Percentiles rank a stretch among this genome's conserved stretches.
Evolutionary conservation across 2,797 vertebrate species (phyloP).

Genomic region (Austrolebias charrua): DNA sequence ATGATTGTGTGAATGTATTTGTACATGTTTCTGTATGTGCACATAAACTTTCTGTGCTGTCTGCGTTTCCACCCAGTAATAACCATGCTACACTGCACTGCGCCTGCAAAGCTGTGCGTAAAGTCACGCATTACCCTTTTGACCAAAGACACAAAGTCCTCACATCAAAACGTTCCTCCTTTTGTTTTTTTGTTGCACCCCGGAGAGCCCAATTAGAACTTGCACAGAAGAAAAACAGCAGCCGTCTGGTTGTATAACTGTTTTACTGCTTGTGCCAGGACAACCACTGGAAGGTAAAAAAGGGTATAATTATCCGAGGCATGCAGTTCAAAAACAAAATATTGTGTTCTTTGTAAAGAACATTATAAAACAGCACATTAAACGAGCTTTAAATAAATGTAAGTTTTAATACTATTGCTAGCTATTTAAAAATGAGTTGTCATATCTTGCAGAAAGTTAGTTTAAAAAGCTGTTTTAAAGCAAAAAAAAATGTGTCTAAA

Average conservation of each 20-base stretch:
- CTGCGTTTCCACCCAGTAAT: background rate
- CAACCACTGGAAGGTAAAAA: constrained; percentile 30
- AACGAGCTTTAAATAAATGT: constrained; percentile 16
- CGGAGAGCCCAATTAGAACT: constrained; percentile 33
- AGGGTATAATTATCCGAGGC: constrained; percentile 51
- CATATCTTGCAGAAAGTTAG: background rate
- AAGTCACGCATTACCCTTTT: constrained; percentile 48
- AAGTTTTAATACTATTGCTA: constrained; percentile 12
- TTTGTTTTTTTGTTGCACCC: constrained; percentile 27
- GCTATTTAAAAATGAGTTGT: constrained; percentile 6
- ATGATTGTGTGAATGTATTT: constrained; percentile 29
- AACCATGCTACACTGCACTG: background rate
- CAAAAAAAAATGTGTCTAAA: too few species aligned
- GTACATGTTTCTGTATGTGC: background rate
- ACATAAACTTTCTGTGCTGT: background rate
- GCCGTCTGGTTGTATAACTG: constrained; percentile 32
- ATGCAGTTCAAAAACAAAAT: constrained; percentile 38
- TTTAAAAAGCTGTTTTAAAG: too few species aligned
- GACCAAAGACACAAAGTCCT: constrained; percentile 22
- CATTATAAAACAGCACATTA: constrained; percentile 35
- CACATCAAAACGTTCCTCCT: constrained; percentile 35
- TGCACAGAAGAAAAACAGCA: constrained; percentile 20
- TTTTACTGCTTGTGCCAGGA: constrained; percentile 40
- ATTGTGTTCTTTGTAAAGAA: constrained; percentile 14
- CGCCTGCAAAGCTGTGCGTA: constrained; percentile 5